Evolutionary conservation across 2,797 vertebrate genomes (phyloP), one percentile per base, ranked within the genome.

Genomic region (Lepus oiostolus): DNA sequence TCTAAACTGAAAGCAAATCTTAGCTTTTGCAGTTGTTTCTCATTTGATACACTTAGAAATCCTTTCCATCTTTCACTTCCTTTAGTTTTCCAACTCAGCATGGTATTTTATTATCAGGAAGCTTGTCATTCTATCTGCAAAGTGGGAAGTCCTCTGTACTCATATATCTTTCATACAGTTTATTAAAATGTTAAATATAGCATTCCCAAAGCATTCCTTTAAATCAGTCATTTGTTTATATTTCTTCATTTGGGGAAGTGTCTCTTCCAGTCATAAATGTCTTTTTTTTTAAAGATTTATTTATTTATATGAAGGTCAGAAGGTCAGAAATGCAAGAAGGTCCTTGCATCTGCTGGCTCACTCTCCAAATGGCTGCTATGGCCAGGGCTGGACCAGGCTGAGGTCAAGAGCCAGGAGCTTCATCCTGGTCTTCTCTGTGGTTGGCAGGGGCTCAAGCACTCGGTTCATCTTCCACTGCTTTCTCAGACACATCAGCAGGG

Each of bases 11-110:
- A 95, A 91, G 92, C 60, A 83, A 93, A 67, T 76, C 58, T 16
- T 93, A 32, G 5, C n/a, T 92, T 95, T 96, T 95, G 54, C 54
- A 95, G n/a, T 54, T 88, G 35, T 91, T 95, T 96, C 30, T 94
- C 30, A 85, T 90, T 79, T 88, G 35, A 42, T 92, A 42, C n/a
- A 85, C 60, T 95, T 82, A 93, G 71, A 93, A 84, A 85, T 86
- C 68, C 68, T 96, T 90, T 60, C 60, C 30, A 88, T 54, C 38
- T 79, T 38, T 92, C n/a, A n/a, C 47, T 82, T 85, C 24, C 65
- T 19, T 93, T 87, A 47, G n/a, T 94, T 93, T 95, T 86, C 65
- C 32, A 68, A 16, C 13, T 87, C 38, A 38, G 1, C 54, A n/a
- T 85, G 65, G 22, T 84, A 35, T 85, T 92, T 94, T 47, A 87